Evolutionary conservation across 1,140 invertebrate genomes (phyloP).

Genomic region (Drosophila santomea): DNA sequence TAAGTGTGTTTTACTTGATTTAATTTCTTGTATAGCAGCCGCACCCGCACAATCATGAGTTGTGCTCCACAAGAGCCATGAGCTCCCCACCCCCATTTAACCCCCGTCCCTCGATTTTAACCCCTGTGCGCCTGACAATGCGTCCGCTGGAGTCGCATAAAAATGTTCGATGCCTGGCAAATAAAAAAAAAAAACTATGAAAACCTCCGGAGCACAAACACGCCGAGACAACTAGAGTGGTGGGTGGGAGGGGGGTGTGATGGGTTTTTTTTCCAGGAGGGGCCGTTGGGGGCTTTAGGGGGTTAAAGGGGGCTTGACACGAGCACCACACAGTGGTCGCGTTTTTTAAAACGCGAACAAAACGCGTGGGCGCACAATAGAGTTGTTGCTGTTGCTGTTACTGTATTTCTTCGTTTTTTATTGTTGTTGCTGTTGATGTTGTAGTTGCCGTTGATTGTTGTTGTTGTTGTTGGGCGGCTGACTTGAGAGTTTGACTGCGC

Average conservation of each 20-base stretch:
- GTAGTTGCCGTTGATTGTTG: slow-evolving; percentile 6
- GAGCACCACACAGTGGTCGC: slow-evolving; percentile 60
- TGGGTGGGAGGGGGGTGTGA: background rate
- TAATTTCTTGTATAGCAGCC: slow-evolving; percentile 1
- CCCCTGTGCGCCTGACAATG: slow-evolving; percentile 44
- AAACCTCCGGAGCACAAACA: slow-evolving; percentile 31
- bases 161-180: slow-evolving; percentile 48
- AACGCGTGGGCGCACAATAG: slow-evolving; percentile 79
- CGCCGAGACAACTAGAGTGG: slow-evolving; percentile 18
- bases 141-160: slow-evolving; percentile 52
- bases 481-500: slow-evolving; percentile 52
- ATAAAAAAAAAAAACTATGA: slow-evolving; percentile 44
- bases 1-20: slow-evolving; percentile 1
- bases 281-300: background rate
- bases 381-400: slow-evolving; percentile 64
- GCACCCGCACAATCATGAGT: slow-evolving; percentile 19
- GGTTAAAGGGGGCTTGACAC: slow-evolving; percentile 16
- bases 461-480: slow-evolving; percentile 1
- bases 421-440: slow-evolving; percentile 7
- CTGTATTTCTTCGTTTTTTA: background rate
- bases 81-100: slow-evolving; percentile 1
- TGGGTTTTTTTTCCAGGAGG: background rate
- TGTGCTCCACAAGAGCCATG: background rate
- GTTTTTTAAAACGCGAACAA: slow-evolving; percentile 66
- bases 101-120: background rate